phyloP scores from a whole-genome alignment of 2,797 vertebrate genomes.

The Phataginus tricuspis region DNA sequence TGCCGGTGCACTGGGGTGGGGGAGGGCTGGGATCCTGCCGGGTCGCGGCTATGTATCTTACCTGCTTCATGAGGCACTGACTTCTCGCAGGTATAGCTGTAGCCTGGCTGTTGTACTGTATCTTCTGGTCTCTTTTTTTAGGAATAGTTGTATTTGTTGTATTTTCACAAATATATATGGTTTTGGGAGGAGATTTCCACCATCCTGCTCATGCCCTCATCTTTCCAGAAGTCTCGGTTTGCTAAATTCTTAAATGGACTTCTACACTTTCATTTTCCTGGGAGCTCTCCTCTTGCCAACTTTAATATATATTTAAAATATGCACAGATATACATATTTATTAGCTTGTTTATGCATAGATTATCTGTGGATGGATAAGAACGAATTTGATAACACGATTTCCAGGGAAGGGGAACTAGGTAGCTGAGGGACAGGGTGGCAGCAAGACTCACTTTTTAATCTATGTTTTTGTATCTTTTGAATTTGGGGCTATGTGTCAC shows the following conservation, averaged over 20 bases:
- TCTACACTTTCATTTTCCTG: constrained; percentile 5
- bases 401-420: neutral
- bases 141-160: no score
- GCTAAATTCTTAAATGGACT: constrained; percentile 19
- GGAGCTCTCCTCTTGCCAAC: neutral
- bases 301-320: constrained; percentile 13
- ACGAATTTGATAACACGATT: neutral
- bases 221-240: neutral
- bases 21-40: no score
- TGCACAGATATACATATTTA: neutral
- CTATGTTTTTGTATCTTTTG: constrained; percentile 19
- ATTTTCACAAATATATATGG: no score
- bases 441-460: neutral
- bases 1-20: no score
- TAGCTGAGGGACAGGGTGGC: neutral
- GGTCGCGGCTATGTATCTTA: no score
- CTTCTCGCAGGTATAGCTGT: no score
- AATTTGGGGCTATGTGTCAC: neutral
- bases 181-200: no score
- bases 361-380: neutral
- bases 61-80: no score
- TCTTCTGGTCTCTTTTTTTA: no score
- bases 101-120: no score
- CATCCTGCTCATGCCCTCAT: no score
- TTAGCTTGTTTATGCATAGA: neutral